Base-by-base conservation (phyloP, 2,888 invertebrate genomes). In the Masnerella sp. region DNA sequence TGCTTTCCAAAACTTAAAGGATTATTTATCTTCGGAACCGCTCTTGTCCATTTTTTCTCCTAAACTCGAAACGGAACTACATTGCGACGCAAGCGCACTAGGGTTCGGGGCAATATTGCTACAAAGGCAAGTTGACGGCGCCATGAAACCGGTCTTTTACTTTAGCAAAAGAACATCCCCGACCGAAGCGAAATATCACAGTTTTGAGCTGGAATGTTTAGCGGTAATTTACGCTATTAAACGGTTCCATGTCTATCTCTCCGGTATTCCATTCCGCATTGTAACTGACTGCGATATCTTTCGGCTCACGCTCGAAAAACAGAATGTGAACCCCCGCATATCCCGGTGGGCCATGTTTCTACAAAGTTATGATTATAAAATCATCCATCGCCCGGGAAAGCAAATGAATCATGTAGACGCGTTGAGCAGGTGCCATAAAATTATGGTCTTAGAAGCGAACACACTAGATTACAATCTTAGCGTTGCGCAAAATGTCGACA, bases 41-140 rank as follows among this genome's bases (percentile, higher is more conserved):
- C 65, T 82, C 67, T 75, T 0, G n/a, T 43, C 40, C 9, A 18
- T 18, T 17, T 40, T 18, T 17, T 40, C 18, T 9, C 18, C 40
- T 5, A 15, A 2, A 0, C 15, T 71, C 8, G 77, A 81, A 47
- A 85, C 83, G 5, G 80, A 85, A 64, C 61, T 83, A 18, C 84
- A 85, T 59, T 82, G 80, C 34, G 83, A 85, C 74, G 84, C 82
- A 2, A 81, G 81, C 56, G 22, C 75, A 3, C 30, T 73, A 2
- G 84, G 83, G 0, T 83, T 75, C 61, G 82, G 82, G 0, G 79
- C 80, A 0, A 81, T 85, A 11, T 62, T 84, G 5, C 12, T 84
- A 54, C 86, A 84, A 61, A 79, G 68, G 64, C 79, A 84, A 40
- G 22, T 4, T 5, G 74, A 73, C 14, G 42, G 51, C 1, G 9